phyloP scores from a whole-genome alignment of 2,113 vertebrate species.

The Brienomyrus brachyistius region DNA sequence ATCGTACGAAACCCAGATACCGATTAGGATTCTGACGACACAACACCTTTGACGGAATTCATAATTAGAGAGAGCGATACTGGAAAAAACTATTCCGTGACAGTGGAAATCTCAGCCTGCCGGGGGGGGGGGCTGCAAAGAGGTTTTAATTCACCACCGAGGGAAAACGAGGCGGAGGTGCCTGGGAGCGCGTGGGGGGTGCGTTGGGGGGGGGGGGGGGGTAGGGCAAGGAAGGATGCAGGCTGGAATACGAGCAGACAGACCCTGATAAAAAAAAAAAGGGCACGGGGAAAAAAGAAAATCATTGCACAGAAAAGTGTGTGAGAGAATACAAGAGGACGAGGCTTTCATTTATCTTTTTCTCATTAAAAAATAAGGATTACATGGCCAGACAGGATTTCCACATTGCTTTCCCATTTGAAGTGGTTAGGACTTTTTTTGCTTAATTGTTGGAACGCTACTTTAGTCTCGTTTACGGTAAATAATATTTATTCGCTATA shows the following conservation, averaged over 20 bases:
- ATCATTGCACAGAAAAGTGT: not conserved
- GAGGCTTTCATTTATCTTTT: not conserved
- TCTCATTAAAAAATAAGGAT: not conserved
- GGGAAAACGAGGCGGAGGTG: not conserved
- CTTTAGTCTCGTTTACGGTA: not conserved
- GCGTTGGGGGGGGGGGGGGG: not conserved
- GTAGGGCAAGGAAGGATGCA: not conserved
- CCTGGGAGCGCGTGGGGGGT: not conserved
- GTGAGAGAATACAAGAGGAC: not conserved
- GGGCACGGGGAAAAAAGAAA: not conserved
- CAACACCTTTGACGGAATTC: slow-evolving; percentile 60
- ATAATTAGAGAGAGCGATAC: slow-evolving; percentile 66
- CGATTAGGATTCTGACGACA: slow-evolving; percentile 63
- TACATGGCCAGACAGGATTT: not conserved
- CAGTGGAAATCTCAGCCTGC: slow-evolving; percentile 68
- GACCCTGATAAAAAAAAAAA: not conserved
- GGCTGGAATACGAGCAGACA: not conserved
- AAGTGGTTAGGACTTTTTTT: not conserved
- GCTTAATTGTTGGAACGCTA: not conserved
- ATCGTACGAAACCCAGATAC: slow-evolving; percentile 35
- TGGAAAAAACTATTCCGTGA: slow-evolving; percentile 66
- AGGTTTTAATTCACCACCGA: not conserved
- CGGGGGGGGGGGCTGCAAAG: slow-evolving; percentile 53
- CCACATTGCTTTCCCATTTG: not conserved
- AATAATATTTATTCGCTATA: not conserved